phyloP scores from a whole-genome alignment of 2,888 invertebrate species.

The Anthrax anthrax region DNA sequence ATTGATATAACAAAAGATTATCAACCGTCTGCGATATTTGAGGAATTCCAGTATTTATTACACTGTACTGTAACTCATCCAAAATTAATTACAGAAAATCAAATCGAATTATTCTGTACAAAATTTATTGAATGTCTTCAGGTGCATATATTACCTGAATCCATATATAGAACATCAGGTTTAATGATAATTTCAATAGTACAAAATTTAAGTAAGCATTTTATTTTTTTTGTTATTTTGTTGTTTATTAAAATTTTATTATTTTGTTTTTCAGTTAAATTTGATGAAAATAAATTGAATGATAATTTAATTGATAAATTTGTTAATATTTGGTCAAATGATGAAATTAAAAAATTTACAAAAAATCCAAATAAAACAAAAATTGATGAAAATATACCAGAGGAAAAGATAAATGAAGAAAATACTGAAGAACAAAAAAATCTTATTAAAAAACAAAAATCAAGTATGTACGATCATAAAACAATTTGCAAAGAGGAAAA shows the following conservation, averaged over 20 bases:
- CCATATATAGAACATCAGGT: conserved; percentile 23
- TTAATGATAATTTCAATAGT: conserved; percentile 21
- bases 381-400: neutral
- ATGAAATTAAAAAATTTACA: conserved; percentile 14
- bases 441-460: neutral
- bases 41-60: conserved; percentile 25
- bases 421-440: neutral
- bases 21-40: conserved; percentile 21
- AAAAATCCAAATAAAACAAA: neutral
- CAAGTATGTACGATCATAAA: neutral
- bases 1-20: conserved; percentile 14
- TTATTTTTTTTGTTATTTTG: neutral
- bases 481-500: neutral
- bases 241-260: neutral
- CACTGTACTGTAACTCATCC: conserved; percentile 22
- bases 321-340: conserved; percentile 14
- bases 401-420: neutral
- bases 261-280: conserved; percentile 9
- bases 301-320: conserved; percentile 16
- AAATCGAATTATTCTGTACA: conserved; percentile 16
- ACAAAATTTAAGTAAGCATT: conserved; percentile 22
- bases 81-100: conserved; percentile 16
- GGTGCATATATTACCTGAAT: conserved; percentile 17
- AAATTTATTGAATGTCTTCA: conserved; percentile 18
- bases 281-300: conserved; percentile 18